These are phyloP conservation scores for Drosophila nikananu DNA, from an alignment of 1,140 invertebrate species.

Conservation along the genomic window DNA sequence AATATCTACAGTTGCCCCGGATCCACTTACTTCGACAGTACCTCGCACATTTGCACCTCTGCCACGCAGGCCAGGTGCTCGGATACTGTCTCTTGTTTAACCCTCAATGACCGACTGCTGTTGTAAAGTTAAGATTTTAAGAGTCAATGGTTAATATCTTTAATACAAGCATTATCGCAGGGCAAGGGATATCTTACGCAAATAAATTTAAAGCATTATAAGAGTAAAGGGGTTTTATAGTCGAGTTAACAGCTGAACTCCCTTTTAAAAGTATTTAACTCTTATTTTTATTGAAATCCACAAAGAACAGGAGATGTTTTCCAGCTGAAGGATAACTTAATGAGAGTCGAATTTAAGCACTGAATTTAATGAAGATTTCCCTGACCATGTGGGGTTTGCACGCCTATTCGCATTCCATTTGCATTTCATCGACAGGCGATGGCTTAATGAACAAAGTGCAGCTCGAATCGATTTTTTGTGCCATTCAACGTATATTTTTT, in stretches of 20 bases:
- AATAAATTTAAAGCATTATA: background rate
- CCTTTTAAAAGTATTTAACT: background rate
- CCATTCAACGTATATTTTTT: slow-evolving; percentile 23
- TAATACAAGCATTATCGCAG: background rate
- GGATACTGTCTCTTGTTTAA: slow-evolving; percentile 13
- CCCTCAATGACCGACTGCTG: slow-evolving; percentile 8
- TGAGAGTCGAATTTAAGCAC: background rate
- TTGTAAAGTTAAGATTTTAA: background rate
- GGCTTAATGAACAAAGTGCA: slow-evolving; percentile 35
- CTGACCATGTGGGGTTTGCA: background rate
- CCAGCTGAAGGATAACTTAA: background rate
- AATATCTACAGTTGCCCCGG: slow-evolving; percentile 41
- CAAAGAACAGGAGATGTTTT: background rate
- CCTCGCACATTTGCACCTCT: slow-evolving; percentile 16
- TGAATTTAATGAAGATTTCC: slow-evolving; percentile 3
- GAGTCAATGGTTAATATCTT: background rate
- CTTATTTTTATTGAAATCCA: background rate
- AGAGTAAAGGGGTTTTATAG: background rate
- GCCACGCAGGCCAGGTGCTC: slow-evolving; percentile 44
- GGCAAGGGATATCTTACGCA: background rate
- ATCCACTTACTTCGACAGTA: slow-evolving; percentile 45
- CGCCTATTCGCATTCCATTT: slow-evolving; percentile 16
- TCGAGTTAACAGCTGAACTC: background rate
- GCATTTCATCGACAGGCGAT: slow-evolving; percentile 22
- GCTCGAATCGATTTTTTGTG: slow-evolving; percentile 24